Evolutionary conservation across 2,888 invertebrate species (phyloP).

Genomic region (Hyalella azteca): DNA sequence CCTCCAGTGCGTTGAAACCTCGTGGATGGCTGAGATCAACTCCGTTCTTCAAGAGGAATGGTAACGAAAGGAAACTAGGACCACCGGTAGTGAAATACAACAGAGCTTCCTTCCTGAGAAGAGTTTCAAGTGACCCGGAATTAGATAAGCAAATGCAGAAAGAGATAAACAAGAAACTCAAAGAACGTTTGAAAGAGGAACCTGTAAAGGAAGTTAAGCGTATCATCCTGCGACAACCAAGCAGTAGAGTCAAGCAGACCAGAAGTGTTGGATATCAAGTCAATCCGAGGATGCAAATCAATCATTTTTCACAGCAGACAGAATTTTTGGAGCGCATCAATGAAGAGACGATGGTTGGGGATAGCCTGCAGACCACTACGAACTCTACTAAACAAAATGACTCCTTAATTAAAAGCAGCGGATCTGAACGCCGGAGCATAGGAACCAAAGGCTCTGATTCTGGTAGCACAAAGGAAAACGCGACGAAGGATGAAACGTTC

Average conservation of each 20-base stretch:
- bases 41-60: neutral
- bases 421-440: too few species aligned
- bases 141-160: constrained; percentile 21
- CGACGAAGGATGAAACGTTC: too few species aligned
- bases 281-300: neutral
- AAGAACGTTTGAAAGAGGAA: neutral
- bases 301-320: neutral
- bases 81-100: neutral
- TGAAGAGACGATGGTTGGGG: constrained; percentile 17
- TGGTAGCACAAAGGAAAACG: too few species aligned
- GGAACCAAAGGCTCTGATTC: too few species aligned
- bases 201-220: neutral
- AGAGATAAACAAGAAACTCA: constrained; percentile 5
- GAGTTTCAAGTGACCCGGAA: neutral
- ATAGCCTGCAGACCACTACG: neutral
- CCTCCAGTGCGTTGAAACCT: too few species aligned
- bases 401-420: too few species aligned
- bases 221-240: neutral
- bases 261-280: neutral
- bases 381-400: too few species aligned
- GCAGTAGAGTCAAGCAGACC: too few species aligned
- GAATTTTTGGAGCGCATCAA: neutral
- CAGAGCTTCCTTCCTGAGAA: constrained; percentile 2
- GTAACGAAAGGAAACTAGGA: neutral
- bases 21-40: neutral